Base-by-base conservation (phyloP, 2,888 invertebrate genomes). In the Agrotis puta region DNA sequence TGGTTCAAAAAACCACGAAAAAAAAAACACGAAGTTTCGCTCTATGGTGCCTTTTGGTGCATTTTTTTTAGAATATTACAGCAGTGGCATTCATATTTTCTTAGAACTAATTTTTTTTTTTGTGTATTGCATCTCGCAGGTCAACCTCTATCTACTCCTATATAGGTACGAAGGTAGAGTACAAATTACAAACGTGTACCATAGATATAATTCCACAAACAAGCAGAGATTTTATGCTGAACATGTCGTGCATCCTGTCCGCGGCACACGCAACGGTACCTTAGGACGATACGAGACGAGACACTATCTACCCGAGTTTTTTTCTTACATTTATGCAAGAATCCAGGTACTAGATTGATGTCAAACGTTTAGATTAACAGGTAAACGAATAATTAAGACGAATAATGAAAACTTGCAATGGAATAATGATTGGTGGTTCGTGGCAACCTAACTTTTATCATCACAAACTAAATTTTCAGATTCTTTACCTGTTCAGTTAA, bases 161-260 rank as follows among this genome's bases (percentile, higher is more conserved):
- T 39, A 3, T 27, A 2, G n/a, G n/a, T 39, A 39, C 39, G 39
- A 39, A 39, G 2, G 39, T 39, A 39, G 11, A n/a, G 39, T 50
- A 45, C 54, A 47, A 58, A 22, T 57, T 66, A 63, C 61, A 79
- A 70, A 68, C 61, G 45, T 57, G 57, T 70, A 54, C 53, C 73
- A 24, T 67, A 81, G 65, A 57, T 70, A 79, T 54, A 64, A 80
- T 69, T 78, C 72, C 81, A 81, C 74, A 81, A 79, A 72, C 77
- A 54, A 78, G 67, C 45, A 72, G 53, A 74, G 74, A 75, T 81
- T 83, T 83, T 74, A 74, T 81, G 77, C 70, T 82, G 71, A 84
- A 74, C 73, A 72, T 82, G 81, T 78, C 81, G 74, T 70, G 68
- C 75, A 84, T 84, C 78, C 82, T 81, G 78, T 68, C 74, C 74